Evolutionary conservation across 2,113 vertebrate species (phyloP).

Genomic region (Sphaerodactylus townsendi): DNA sequence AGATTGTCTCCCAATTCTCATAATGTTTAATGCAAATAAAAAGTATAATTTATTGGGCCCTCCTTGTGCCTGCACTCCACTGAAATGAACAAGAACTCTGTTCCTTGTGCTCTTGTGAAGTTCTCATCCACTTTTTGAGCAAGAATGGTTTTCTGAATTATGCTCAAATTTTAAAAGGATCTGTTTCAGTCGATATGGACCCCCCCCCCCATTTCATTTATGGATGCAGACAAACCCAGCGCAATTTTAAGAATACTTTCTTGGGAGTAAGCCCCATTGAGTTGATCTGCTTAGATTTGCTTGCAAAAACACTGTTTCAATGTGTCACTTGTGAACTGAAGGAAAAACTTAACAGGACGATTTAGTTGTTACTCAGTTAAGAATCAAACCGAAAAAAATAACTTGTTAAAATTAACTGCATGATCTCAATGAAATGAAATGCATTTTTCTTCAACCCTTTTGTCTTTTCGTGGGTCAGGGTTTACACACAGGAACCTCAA

Average conservation of each 20-base stretch:
- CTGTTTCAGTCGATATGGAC: too few relatives aligned
- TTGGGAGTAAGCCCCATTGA: too few relatives aligned
- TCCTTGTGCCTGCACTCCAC: too few relatives aligned
- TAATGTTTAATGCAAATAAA: background rate
- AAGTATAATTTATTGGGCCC: too few relatives aligned
- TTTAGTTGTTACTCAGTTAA: conserved; percentile 4
- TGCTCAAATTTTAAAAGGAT: background rate
- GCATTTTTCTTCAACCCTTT: background rate
- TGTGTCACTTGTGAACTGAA: background rate
- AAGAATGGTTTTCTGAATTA: background rate
- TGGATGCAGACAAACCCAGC: too few relatives aligned
- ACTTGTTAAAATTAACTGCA: background rate
- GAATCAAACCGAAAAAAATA: background rate
- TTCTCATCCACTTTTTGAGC: too few relatives aligned
- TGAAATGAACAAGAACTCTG: too few relatives aligned
- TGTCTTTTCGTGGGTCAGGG: background rate
- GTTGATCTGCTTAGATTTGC: too few relatives aligned
- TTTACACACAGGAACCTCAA: background rate
- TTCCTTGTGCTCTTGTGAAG: too few relatives aligned
- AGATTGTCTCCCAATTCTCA: background rate
- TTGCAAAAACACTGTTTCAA: background rate
- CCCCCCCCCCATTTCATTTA: too few relatives aligned
- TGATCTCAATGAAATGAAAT: background rate
- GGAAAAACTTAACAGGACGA: conserved; percentile 1
- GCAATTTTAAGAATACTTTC: too few relatives aligned